Evolutionary conservation across 30 jellyfish, hydroid and myxozoan genomes (phyloP).

Genomic region (Aurelia coerulea): DNA sequence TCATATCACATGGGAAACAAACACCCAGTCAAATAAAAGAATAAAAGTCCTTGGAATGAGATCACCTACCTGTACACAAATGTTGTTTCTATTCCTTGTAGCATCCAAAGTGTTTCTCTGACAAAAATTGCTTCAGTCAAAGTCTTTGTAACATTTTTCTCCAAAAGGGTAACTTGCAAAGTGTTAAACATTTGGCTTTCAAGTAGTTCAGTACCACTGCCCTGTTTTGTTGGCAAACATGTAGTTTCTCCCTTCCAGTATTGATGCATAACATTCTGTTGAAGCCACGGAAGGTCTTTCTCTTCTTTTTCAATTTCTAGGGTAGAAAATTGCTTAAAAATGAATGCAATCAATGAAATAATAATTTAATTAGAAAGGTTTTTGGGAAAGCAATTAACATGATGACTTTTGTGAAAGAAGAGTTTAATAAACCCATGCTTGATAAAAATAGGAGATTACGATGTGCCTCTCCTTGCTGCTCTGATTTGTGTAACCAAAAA

Average conservation of each 20-base stretch:
- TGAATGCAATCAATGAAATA: not conserved
- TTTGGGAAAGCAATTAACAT: too few species aligned
- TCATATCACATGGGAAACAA: too few species aligned
- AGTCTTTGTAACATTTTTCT: not conserved
- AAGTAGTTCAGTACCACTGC: not conserved
- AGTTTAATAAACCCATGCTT: too few species aligned
- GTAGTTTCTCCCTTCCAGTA: slow-evolving; percentile 35
- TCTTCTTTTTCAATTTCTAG: slow-evolving; percentile 16
- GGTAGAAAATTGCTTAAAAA: not conserved
- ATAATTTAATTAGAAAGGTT: not conserved
- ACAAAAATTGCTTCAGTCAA: slow-evolving; percentile 35
- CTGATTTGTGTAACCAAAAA: too few species aligned
- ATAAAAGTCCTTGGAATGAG: too few species aligned
- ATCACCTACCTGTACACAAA: slow-evolving; percentile 32
- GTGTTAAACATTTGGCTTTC: not conserved
- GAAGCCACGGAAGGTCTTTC: slow-evolving; percentile 51
- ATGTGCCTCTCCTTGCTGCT: too few species aligned
- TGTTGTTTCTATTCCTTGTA: slow-evolving; percentile 37
- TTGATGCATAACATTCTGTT: slow-evolving; percentile 34
- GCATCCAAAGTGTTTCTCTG: slow-evolving; percentile 71
- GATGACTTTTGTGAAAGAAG: too few species aligned
- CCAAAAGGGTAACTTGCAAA: not conserved
- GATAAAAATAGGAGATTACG: too few species aligned
- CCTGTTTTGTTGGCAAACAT: not conserved
- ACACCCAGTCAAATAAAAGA: too few species aligned